Conservation (phyloP, 2,888 invertebrate genomes). For the Microctonus hyperodae region DNA sequence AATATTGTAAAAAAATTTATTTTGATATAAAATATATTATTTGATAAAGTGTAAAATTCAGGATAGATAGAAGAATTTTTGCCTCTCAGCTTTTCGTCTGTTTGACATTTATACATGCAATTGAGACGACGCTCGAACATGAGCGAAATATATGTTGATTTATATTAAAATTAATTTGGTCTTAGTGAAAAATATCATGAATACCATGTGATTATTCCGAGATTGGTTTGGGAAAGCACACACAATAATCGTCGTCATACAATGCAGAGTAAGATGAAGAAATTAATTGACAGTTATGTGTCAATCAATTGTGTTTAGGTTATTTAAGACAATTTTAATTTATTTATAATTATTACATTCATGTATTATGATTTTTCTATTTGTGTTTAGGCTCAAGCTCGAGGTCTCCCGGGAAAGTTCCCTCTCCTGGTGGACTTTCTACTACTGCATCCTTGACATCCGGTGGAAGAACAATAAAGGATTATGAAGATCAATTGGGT, state of each 20-base stretch:
- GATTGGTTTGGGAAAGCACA: not conserved
- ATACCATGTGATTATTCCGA: slow-evolving; percentile 4
- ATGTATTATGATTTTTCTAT: slow-evolving; percentile 15
- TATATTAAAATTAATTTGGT: slow-evolving; percentile 3
- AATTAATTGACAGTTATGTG: not conserved
- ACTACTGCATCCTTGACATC: slow-evolving; percentile 43
- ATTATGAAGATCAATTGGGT: slow-evolving; percentile 86
- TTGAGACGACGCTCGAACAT: not conserved
- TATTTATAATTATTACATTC: slow-evolving; percentile 14
- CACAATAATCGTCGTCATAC: not conserved
- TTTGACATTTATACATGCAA: slow-evolving; percentile 3
- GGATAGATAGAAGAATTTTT: not conserved
- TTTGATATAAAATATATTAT: not conserved
- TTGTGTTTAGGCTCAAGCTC: slow-evolving; percentile 48
- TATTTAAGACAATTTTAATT: not conserved
- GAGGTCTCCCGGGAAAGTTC: slow-evolving; percentile 50
- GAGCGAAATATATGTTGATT: not conserved
- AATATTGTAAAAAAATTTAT: too few species aligned
- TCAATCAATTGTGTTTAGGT: slow-evolving; percentile 2
- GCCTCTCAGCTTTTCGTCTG: slow-evolving; percentile 8
- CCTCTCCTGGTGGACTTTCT: slow-evolving; percentile 60
- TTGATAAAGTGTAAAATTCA: not conserved
- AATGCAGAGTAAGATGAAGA: slow-evolving; percentile 18
- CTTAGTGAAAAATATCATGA: not conserved
- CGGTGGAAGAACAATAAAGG: slow-evolving; percentile 81